Percentiles rank a stretch among this genome's conserved stretches.
phyloP scores from a whole-genome alignment of 2,888 invertebrate genomes.

The Allygus modestus region DNA sequence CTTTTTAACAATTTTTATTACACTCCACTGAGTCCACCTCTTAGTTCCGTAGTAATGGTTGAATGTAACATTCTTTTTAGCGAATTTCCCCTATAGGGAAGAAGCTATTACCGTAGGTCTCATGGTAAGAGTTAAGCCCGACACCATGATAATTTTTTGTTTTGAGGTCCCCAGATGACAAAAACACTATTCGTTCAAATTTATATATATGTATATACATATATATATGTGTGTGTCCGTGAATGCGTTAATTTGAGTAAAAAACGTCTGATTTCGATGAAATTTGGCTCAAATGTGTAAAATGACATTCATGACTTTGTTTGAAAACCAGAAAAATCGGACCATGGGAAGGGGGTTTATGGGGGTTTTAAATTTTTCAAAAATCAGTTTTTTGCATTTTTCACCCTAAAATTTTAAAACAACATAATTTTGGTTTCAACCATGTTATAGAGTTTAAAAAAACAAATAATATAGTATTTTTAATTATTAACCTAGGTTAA shows the following conservation, averaged over 20 bases:
- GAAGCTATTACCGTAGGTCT: too few species aligned
- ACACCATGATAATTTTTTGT: too few species aligned
- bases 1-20: too few species aligned
- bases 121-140: too few species aligned
- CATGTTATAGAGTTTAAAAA: background rate
- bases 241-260: background rate
- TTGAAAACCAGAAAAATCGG: background rate
- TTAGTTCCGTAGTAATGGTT: too few species aligned
- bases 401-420: background rate
- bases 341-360: background rate
- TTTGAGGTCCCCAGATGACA: too few species aligned
- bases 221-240: background rate
- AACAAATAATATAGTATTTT: background rate
- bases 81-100: too few species aligned
- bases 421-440: too few species aligned
- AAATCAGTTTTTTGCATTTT: background rate
- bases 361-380: background rate
- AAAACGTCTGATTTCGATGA: background rate
- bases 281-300: background rate
- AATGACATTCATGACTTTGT: background rate
- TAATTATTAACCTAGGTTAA: background rate
- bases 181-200: background rate
- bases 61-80: too few species aligned
- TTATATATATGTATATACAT: background rate
- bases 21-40: too few species aligned